phyloP scores from a whole-genome alignment of 2,797 vertebrate species.

The Enteromius fasciolatus region DNA sequence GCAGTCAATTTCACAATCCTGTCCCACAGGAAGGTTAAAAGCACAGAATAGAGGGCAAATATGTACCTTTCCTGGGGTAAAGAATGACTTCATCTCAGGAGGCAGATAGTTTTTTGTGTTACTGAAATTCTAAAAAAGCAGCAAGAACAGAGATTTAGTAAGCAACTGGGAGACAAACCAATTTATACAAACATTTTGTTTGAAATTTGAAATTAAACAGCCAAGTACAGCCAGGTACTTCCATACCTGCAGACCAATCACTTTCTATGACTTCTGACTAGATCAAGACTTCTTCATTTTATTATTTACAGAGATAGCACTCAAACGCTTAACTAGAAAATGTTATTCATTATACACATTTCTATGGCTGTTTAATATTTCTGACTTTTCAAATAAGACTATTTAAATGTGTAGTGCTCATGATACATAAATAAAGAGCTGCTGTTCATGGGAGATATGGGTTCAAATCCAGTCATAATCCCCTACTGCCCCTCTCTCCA shows the following conservation, averaged over 20 bases:
- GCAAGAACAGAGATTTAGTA: background rate
- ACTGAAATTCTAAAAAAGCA: constrained; percentile 89
- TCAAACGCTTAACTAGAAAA: background rate
- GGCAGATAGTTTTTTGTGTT: constrained; percentile 99
- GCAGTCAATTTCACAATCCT: background rate
- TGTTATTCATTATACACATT: background rate
- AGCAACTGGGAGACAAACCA: background rate
- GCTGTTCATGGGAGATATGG: background rate
- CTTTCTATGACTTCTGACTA: background rate
- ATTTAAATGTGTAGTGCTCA: background rate
- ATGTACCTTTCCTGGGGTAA: constrained; percentile 94
- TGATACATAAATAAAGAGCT: constrained; percentile 3
- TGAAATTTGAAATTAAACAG: background rate
- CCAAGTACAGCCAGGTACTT: background rate
- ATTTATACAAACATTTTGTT: background rate
- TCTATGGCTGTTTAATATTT: background rate
- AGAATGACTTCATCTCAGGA: constrained; percentile 97
- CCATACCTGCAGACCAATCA: background rate
- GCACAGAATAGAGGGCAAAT: background rate
- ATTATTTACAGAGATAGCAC: background rate
- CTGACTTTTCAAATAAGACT: background rate
- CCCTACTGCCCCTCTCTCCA: background rate
- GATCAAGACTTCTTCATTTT: background rate
- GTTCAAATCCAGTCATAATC: background rate
- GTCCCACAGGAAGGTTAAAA: background rate